Base-by-base conservation (phyloP, 2,113 vertebrate genomes). In the Xyrauchen texanus region DNA sequence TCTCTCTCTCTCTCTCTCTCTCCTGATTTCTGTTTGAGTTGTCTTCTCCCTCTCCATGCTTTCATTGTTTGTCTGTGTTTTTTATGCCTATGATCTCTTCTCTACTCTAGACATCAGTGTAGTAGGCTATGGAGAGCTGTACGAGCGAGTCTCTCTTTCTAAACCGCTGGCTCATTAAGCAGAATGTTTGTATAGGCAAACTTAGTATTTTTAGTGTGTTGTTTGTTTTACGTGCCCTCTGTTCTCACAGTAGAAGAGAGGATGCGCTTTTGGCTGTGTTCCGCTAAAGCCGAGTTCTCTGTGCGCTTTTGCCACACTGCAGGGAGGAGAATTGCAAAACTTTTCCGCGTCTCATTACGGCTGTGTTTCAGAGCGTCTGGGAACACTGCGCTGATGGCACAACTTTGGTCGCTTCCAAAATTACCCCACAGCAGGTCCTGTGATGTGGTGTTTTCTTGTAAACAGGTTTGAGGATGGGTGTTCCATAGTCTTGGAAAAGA, bases 131-230 rank as follows among this genome's bases (percentile, higher is more conserved):
- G 47, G 80, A 49, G 51, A 46, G 91, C 91, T 89, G 87, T 86
- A 89, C 74, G 77, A 89, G 90, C 86, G 89, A 83, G 90, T 88
- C 87, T 88, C 89, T 89, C 87, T 90, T 92, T 91, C 91, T 92
- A 92, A 93, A 92, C 89, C 91, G 86, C 89, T 90, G 89, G 89
- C 93, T 94, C 91, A 93, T 94, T 94, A 94, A 92, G 90, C 85
- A 85, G 88, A 90, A 90, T 93, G 91, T 93, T 93, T 93, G 92
- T 91, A 93, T 92, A 94, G 90, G 90, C 89, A 87, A 91, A 89
- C 90, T 91, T 92, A 91, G 91, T 92, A 93, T 92, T 93, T 93
- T 94, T 93, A 93, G 91, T 91, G 91, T 91, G 92, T 93, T 93
- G 92, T 93, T 93, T 93, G 91, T 92, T 92, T 89, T 83, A 87